Conservation (phyloP, 2,888 invertebrate genomes). For the Carpatolechia fugitivella region DNA sequence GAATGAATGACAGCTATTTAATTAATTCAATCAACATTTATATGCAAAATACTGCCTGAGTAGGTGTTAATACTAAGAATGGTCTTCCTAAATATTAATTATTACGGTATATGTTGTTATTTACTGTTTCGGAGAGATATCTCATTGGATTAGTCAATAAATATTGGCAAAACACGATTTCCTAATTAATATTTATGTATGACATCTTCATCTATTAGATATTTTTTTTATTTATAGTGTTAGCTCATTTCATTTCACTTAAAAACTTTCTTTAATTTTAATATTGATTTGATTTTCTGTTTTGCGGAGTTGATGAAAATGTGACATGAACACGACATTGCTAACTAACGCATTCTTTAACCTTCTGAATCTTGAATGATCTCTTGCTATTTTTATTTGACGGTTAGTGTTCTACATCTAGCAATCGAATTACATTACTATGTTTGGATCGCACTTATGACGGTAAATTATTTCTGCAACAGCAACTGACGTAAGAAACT, state of each 20-base stretch:
- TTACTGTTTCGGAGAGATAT: background rate
- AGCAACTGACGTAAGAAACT: too few relatives aligned
- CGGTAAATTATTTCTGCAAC: too few relatives aligned
- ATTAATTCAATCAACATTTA: conserved; percentile 7
- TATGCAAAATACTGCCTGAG: background rate
- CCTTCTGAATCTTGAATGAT: too few relatives aligned
- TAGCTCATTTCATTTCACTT: too few relatives aligned
- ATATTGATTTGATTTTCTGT: background rate
- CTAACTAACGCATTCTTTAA: too few relatives aligned
- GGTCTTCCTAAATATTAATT: background rate
- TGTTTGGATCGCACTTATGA: too few relatives aligned
- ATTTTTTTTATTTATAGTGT: background rate
- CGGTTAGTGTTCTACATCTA: too few relatives aligned
- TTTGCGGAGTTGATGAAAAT: background rate
- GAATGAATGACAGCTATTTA: conserved; percentile 3
- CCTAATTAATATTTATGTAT: background rate
- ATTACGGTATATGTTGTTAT: background rate
- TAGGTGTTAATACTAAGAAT: conserved; percentile 6
- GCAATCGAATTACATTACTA: too few relatives aligned
- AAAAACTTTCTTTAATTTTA: too few relatives aligned
- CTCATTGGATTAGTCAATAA: background rate
- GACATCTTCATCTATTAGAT: background rate
- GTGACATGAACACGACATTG: too few relatives aligned
- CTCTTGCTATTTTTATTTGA: too few relatives aligned
- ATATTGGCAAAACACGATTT: background rate